Evolutionary conservation across 2,113 vertebrate genomes (phyloP).

Genomic region (Grallaria varia): DNA sequence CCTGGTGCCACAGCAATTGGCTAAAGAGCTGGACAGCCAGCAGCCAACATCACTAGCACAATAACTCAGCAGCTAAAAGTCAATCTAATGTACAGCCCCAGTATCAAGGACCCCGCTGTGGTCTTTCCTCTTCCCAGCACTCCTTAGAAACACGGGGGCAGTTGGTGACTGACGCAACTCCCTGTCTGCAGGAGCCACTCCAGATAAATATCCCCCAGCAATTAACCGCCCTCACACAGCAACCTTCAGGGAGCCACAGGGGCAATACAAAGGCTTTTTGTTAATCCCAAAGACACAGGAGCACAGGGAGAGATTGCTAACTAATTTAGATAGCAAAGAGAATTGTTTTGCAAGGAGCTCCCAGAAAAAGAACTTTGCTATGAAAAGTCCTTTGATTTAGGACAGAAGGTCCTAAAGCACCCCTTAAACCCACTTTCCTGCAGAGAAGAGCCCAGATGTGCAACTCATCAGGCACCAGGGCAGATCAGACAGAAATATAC

Average conservation of each 20-base stretch:
- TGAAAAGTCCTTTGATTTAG: background rate
- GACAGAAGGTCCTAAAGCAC: background rate
- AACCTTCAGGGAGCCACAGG: slow-evolving; percentile 68
- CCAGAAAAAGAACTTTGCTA: background rate
- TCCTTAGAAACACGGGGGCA: background rate
- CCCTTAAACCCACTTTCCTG: background rate
- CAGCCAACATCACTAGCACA: background rate
- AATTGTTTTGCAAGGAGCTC: background rate
- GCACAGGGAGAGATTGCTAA: background rate
- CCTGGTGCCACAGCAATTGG: background rate
- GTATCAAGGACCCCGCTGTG: accelerated
- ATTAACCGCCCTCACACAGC: slow-evolving; percentile 63
- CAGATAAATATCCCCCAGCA: slow-evolving; percentile 79
- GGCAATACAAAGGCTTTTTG: slow-evolving; percentile 71
- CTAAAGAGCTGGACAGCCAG: background rate
- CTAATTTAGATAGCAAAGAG: background rate
- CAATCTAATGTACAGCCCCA: background rate
- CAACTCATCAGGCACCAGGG: background rate
- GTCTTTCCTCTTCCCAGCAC: background rate
- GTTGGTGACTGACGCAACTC: slow-evolving; percentile 57
- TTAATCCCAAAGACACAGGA: slow-evolving; percentile 39
- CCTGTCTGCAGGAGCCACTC: slow-evolving; percentile 74
- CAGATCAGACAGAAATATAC: background rate
- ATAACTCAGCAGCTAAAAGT: background rate
- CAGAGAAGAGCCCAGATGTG: background rate